Evolutionary conservation across 2,888 invertebrate genomes (phyloP), one percentile per base, ranked within the genome.

Genomic region (Pseudanteris insignis): DNA sequence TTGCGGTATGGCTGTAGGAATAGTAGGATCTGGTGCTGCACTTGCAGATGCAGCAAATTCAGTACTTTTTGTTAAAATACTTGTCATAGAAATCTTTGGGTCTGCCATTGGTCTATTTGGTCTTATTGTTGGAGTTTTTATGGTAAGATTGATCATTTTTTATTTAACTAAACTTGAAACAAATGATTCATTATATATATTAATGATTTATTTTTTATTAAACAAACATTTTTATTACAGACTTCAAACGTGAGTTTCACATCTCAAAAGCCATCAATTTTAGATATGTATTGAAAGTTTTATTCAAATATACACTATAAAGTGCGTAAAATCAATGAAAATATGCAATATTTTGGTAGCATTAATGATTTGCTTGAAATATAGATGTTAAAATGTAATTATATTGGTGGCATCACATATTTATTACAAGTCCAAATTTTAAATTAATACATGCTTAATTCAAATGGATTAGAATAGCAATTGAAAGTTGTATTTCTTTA

Each of bases 81-180:
- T 99, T 30, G 97, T 99, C 80, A 92, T 99, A 33, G 99, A 99
- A 83, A 99, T 99, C 82, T 99, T 99, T 78, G 99, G 96, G 55
- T 96, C 95, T 75, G 99, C 99, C 72, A 98, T 99, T 77, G 99
- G 99, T 75, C 87, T 99, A 12, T 99, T 99, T 81, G 99, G 99
- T 47, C 86, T 99, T 50, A 99, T 99, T 81, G 96, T 99, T 66
- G 96, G 97, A 68, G 96, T 99, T 81, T 94, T 93, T 80, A 91
- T 94, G 91, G 86, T 86, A 76, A 78, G 78, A 40, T 53, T 34
- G 33, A 15, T 11, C 6, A 36, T 18, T 18, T 41, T 14, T 2
- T 32, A 12, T 13, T 18, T 18, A 15, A 34, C 18, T 15, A 34
- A 34, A 18, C 10, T 3, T 34, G 10, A 28, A 28, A 26, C n/a